Evolutionary conservation across 2,888 invertebrate genomes (phyloP).

Genomic region (Elmis aenea): DNA sequence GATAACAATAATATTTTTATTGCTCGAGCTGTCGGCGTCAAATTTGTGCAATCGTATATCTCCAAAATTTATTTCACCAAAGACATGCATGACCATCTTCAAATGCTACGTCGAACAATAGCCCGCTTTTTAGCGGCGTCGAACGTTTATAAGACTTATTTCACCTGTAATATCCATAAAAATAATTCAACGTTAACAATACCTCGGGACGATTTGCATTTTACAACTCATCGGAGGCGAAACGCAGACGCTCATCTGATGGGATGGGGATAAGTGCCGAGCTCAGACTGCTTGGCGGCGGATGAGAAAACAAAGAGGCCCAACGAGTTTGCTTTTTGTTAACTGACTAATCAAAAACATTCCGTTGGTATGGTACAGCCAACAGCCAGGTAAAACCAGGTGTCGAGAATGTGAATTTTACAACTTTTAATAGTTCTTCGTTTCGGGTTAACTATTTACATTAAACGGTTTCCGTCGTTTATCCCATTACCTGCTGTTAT

Average conservation of each 20-base stretch:
- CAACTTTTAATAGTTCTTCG: conserved; percentile 24
- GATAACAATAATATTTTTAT: conserved; percentile 27
- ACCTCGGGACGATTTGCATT: conserved; percentile 31
- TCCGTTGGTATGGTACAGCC: conserved; percentile 21
- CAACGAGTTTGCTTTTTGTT: conserved; percentile 27
- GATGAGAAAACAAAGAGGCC: conserved; percentile 29
- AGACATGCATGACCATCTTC: conserved; percentile 10
- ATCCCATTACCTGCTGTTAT: conserved; percentile 10
- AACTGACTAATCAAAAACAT: conserved; percentile 30
- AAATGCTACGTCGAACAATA: conserved; percentile 19
- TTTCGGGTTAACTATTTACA: conserved; percentile 13
- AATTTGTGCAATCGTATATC: conserved; percentile 22
- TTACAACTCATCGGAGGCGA: conserved; percentile 32
- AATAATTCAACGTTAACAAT: conserved; percentile 34
- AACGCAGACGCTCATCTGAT: conserved; percentile 18
- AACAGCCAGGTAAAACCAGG: conserved; percentile 26
- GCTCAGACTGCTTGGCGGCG: conserved; percentile 33
- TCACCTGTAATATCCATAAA: conserved; percentile 32
- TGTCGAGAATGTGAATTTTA: conserved; percentile 32
- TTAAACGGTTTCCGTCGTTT: conserved; percentile 17
- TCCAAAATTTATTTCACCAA: conserved; percentile 26
- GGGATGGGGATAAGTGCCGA: conserved; percentile 10
- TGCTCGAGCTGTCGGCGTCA: conserved; percentile 20
- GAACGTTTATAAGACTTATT: conserved; percentile 25
- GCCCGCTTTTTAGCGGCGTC: conserved; percentile 20